phyloP scores from a whole-genome alignment of 2,888 invertebrate genomes.

The Synanthedon tipuliformis region DNA sequence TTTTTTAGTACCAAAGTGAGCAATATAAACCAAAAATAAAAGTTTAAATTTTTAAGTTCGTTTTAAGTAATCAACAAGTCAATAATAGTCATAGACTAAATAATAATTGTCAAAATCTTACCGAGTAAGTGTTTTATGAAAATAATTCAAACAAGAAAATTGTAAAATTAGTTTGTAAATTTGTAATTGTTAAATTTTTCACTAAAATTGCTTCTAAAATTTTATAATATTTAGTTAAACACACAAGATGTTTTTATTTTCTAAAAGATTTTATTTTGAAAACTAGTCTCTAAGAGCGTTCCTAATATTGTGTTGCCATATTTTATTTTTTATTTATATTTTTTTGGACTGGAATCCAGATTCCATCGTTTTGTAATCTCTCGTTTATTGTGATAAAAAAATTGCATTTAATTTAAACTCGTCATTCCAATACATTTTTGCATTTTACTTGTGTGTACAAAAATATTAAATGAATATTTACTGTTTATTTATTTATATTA shows the following conservation, averaged over 20 bases:
- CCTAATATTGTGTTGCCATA: not conserved
- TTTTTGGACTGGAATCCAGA: not conserved
- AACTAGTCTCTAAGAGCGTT: not conserved
- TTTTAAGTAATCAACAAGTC: no score
- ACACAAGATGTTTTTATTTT: no score
- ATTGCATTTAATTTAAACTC: conserved; percentile 18
- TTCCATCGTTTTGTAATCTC: no score
- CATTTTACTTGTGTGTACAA: conserved; percentile 4
- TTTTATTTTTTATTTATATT: not conserved
- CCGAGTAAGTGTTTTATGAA: no score
- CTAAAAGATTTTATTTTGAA: not conserved
- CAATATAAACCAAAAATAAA: no score
- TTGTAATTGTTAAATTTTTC: no score
- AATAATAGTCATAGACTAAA: no score
- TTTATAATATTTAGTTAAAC: not conserved
- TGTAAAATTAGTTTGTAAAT: no score
- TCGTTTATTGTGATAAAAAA: not conserved
- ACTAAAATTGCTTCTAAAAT: not conserved
- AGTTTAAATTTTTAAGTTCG: no score
- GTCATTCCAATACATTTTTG: conserved; percentile 25
- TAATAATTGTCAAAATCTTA: no score
- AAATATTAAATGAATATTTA: not conserved
- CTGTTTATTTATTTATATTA: conserved; percentile 9
- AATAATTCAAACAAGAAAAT: no score
- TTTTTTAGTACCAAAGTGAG: no score